Evolutionary conservation across 1,140 invertebrate genomes (phyloP).

Genomic region (Bombus pyrosoma): DNA sequence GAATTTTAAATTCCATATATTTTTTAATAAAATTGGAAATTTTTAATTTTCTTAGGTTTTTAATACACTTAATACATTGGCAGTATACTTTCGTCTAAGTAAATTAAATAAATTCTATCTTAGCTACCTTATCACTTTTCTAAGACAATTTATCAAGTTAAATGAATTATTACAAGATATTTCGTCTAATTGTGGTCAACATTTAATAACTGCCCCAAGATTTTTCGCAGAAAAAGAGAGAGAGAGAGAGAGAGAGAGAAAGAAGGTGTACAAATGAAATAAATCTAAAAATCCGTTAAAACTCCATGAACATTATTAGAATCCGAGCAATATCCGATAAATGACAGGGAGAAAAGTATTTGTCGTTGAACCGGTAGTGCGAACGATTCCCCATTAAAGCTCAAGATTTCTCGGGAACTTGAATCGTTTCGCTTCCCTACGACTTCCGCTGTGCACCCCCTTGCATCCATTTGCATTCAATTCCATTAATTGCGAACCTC

Average conservation of each 20-base stretch:
- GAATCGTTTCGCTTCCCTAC: not conserved
- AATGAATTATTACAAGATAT: no score
- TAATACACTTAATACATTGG: no score
- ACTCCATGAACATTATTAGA: not conserved
- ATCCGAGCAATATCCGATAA: not conserved
- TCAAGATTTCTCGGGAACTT: conserved; percentile 16
- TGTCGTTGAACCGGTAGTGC: not conserved
- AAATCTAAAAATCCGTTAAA: not conserved
- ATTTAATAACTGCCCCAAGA: not conserved
- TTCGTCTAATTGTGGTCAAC: no score
- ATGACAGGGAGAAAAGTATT: not conserved
- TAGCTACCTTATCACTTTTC: no score
- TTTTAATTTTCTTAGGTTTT: no score
- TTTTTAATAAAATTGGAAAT: no score
- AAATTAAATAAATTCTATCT: no score
- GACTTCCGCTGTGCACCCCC: not conserved
- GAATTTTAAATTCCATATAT: no score
- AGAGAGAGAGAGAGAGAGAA: no score
- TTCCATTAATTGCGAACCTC: not conserved
- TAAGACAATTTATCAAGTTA: no score
- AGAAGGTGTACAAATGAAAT: not conserved
- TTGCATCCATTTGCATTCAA: conserved; percentile 16
- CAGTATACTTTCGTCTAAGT: no score
- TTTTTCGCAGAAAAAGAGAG: not conserved
- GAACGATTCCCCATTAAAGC: conserved; percentile 13